These are phyloP conservation scores for Apogon hyalosoma DNA, from an alignment of 2,797 vertebrate genomes.

Conservation along the genomic window DNA sequence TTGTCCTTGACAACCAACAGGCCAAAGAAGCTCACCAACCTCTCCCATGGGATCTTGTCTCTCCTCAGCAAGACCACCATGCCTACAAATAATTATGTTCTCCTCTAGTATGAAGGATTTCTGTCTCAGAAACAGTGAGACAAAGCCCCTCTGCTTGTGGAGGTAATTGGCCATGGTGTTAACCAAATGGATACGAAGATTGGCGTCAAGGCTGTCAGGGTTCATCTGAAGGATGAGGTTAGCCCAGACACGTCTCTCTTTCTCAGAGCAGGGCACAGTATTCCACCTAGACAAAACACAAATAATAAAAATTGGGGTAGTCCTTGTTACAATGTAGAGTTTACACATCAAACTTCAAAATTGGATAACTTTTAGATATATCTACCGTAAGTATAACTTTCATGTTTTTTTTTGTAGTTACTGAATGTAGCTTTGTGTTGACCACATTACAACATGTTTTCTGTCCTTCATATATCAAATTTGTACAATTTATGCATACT, in stretches of 20 bases:
- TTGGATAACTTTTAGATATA: too few species aligned
- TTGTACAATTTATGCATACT: too few species aligned
- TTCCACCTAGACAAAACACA: conserved; percentile 31
- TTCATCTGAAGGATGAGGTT: conserved; percentile 52
- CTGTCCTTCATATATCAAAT: too few species aligned
- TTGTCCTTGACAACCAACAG: conserved; percentile 38
- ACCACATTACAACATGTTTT: too few species aligned
- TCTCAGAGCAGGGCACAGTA: conserved; percentile 44
- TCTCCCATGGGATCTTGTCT: rapidly evolving
- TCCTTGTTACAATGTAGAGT: too few species aligned
- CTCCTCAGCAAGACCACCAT: background rate
- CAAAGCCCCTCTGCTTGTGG: conserved; percentile 27
- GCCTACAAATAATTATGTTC: conserved; percentile 34
- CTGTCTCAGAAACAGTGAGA: conserved; percentile 49
- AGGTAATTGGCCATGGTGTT: conserved; percentile 45
- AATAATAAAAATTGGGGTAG: background rate
- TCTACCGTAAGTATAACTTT: too few species aligned
- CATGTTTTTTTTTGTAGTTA: too few species aligned
- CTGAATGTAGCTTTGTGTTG: too few species aligned
- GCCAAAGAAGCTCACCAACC: conserved; percentile 57
- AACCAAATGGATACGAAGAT: conserved; percentile 45
- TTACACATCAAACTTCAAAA: too few species aligned
- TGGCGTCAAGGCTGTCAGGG: conserved; percentile 15
- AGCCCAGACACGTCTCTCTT: conserved; percentile 40
- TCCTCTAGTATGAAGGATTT: rapidly evolving